Evolutionary conservation across 2,888 invertebrate genomes (phyloP).

Genomic region (Pseudolycoriella hygida): DNA sequence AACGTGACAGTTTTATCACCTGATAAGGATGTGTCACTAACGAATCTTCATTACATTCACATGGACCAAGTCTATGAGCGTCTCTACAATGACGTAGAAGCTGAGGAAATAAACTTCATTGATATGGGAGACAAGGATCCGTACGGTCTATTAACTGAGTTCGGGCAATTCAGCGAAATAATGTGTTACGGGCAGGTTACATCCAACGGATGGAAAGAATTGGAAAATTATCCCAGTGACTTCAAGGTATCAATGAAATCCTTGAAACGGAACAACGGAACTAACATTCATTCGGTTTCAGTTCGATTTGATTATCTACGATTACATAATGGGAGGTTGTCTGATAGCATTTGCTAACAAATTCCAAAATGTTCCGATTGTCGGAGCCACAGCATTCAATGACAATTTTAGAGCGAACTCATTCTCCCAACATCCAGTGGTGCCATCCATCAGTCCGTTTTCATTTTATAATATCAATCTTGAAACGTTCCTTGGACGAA

Average conservation of each 20-base stretch:
- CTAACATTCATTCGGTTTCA: neutral
- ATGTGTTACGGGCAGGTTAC: conserved; percentile 6
- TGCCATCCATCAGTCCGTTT: neutral
- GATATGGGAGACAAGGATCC: neutral
- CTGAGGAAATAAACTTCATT: no score
- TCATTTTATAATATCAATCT: neutral
- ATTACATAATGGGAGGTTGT: conserved; percentile 18
- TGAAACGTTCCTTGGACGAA: neutral
- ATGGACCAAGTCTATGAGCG: neutral
- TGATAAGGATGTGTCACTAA: neutral
- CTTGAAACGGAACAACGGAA: neutral
- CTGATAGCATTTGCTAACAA: conserved; percentile 19
- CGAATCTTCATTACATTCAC: neutral
- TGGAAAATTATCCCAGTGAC: conserved; percentile 2
- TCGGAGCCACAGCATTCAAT: conserved; percentile 16
- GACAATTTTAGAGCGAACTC: neutral
- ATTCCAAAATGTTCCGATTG: conserved; percentile 19
- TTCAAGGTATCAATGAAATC: neutral
- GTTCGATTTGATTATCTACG: conserved; percentile 21
- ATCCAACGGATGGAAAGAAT: conserved; percentile 6
- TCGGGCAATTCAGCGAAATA: conserved; percentile 11
- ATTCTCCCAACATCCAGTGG: neutral
- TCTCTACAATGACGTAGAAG: no score
- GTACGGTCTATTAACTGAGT: neutral
- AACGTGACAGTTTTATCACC: neutral